Evolutionary conservation across 2,888 invertebrate genomes (phyloP).

Genomic region (Eilema griseolum): DNA sequence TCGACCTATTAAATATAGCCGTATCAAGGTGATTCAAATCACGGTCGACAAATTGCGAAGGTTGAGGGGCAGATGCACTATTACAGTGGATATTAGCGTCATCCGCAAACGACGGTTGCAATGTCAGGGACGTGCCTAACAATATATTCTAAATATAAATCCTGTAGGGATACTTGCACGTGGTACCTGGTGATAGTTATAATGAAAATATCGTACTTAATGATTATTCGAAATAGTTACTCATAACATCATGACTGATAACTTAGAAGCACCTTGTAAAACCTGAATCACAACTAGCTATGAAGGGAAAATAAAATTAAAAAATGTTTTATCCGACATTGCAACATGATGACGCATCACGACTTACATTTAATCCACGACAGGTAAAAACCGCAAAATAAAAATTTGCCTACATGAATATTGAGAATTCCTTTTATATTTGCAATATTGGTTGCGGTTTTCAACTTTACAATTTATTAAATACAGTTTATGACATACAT

Average conservation of each 20-base stretch:
- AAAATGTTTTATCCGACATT: conserved; percentile 26
- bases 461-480: conserved; percentile 15
- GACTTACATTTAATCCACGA: conserved; percentile 44
- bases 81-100: conserved; percentile 73
- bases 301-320: conserved; percentile 26
- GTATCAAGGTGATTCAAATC: conserved; percentile 78
- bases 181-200: conserved; percentile 26
- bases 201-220: conserved; percentile 20
- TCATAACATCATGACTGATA: neutral
- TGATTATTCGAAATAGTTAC: conserved; percentile 2
- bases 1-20: conserved; percentile 33
- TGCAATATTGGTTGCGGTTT: conserved; percentile 34
- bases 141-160: conserved; percentile 34
- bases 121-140: conserved; percentile 71
- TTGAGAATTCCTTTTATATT: conserved; percentile 33
- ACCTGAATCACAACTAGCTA: conserved; percentile 13
- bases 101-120: conserved; percentile 73
- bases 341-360: conserved; percentile 43
- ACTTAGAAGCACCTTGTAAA: neutral
- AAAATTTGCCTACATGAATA: conserved; percentile 40
- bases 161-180: conserved; percentile 15
- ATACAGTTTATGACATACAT: neutral
- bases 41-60: conserved; percentile 74
- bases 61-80: conserved; percentile 77
- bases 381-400: conserved; percentile 48